phyloP scores from a whole-genome alignment of 2,888 invertebrate genomes.

The Andrena bucephala region DNA sequence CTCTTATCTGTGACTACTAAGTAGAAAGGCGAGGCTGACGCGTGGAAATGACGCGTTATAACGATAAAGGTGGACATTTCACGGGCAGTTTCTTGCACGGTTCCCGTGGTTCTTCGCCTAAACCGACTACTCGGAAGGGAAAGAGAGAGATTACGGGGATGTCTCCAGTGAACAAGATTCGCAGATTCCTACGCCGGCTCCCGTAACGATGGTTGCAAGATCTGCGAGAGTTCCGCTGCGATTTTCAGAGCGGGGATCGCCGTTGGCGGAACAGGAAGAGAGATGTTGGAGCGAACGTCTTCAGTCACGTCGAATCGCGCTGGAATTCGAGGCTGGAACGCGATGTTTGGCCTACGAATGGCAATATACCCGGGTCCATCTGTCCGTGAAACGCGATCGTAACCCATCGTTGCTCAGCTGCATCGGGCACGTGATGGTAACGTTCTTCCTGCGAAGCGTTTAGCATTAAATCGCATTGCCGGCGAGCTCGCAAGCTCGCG shows the following conservation, averaged over 20 bases:
- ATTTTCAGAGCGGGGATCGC: background rate
- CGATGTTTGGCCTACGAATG: background rate
- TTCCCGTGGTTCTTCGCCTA: conserved; percentile 2
- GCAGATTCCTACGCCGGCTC: background rate
- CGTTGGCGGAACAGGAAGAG: background rate
- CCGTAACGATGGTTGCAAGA: background rate
- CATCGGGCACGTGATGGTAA: conserved; percentile 47
- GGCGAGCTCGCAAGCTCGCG: conserved; percentile 29
- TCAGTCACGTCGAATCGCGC: conserved; percentile 2
- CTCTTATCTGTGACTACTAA: conserved; percentile 49
- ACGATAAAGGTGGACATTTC: conserved; percentile 44
- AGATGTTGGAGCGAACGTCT: background rate
- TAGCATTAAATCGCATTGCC: conserved; percentile 58
- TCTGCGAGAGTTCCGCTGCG: background rate
- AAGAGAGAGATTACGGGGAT: background rate
- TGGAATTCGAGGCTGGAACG: background rate
- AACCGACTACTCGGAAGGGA: background rate
- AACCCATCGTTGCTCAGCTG: conserved; percentile 44
- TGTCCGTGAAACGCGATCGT: conserved; percentile 44
- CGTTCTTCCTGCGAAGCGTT: conserved; percentile 45
- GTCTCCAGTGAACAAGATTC: background rate
- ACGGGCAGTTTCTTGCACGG: conserved; percentile 24
- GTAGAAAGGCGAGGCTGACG: conserved; percentile 20
- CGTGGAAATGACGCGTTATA: conserved; percentile 45
- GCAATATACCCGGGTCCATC: conserved; percentile 44